Base-by-base conservation (phyloP, 2,888 invertebrate species). In the Punctoribates punctum region DNA sequence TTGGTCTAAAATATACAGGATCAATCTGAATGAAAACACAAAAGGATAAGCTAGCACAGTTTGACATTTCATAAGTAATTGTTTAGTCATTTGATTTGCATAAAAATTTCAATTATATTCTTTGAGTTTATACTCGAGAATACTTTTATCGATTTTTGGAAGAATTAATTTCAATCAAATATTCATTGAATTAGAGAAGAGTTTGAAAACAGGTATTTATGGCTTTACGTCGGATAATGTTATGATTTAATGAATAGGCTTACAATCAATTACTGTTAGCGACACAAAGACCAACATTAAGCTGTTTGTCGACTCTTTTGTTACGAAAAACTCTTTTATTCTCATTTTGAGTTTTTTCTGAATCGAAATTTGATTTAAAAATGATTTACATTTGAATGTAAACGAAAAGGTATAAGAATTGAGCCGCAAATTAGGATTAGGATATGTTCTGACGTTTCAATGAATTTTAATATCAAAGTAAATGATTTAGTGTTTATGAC, bases 251-350 rank as follows among this genome's bases (percentile, higher is more conserved):
- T 65, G 62, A 65, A 65, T 34, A 29, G 11, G 6, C 17, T n/a
- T 29, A 65, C 62, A 65, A 65, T 65, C 62, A 65, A 65, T 65
- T 65, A 65, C 62, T 65, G 29, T 29, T 34, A 65, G 34, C 62
- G n/a, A 57, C 20, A 54, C 25, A 57, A 57, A 57, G 25, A 25
- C 25, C 25, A 57, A 48, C 23, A 23, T 25, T 9, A 25, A 57
- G 57, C 11, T 57, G 23, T 17, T 5, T 34, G 34, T 65, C 29
- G 62, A 34, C 17, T 65, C 11, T 23, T 65, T 15, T 60, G 17
- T 65, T 65, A 65, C 29, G 15, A 13, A 60, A 27, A 60, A 60
- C 15, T 27, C 6, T 11, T 60, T 25, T 65, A 25, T 25, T 65
- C 29, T 34, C n/a, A 17, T 34, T 34, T 65, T 65, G 5, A 34